Percentiles rank a stretch among this genome's conserved stretches.
phyloP scores from a whole-genome alignment of 2,888 invertebrate species.

The Plemyria rubiginata region DNA sequence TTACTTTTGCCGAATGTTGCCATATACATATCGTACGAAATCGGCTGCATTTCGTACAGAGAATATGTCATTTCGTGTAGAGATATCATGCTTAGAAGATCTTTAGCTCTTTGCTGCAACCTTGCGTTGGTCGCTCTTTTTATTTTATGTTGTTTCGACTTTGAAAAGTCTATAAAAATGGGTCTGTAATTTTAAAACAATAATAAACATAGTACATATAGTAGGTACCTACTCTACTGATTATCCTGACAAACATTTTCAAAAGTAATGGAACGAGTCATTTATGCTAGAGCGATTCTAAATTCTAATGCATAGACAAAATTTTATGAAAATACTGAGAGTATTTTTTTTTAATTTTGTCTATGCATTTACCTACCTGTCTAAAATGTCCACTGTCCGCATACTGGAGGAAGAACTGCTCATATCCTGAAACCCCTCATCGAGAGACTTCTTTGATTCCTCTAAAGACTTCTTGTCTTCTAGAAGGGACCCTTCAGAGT shows the following conservation, averaged over 20 bases:
- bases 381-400: conserved; percentile 63
- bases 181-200: conserved; percentile 58
- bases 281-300: no score
- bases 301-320: no score
- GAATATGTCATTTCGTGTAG: conserved; percentile 75
- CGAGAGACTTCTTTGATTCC: conserved; percentile 65
- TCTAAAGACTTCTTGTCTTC: conserved; percentile 13
- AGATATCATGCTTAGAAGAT: conserved; percentile 72
- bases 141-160: conserved; percentile 65
- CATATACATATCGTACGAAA: conserved; percentile 78
- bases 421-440: conserved; percentile 79
- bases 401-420: conserved; percentile 67
- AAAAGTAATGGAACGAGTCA: neutral
- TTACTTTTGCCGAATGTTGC: conserved; percentile 73
- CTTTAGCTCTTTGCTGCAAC: conserved; percentile 67
- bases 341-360: no score
- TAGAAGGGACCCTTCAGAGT: conserved; percentile 44
- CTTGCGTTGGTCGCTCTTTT: conserved; percentile 60
- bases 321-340: no score
- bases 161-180: conserved; percentile 72
- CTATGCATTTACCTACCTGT: no score
- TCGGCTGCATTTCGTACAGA: conserved; percentile 78
- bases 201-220: no score
- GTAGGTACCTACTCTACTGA: no score
- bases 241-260: neutral